These are phyloP conservation scores for Diphyllodes magnificus DNA, from an alignment of 2,113 vertebrate species.

Conservation along the genomic window DNA sequence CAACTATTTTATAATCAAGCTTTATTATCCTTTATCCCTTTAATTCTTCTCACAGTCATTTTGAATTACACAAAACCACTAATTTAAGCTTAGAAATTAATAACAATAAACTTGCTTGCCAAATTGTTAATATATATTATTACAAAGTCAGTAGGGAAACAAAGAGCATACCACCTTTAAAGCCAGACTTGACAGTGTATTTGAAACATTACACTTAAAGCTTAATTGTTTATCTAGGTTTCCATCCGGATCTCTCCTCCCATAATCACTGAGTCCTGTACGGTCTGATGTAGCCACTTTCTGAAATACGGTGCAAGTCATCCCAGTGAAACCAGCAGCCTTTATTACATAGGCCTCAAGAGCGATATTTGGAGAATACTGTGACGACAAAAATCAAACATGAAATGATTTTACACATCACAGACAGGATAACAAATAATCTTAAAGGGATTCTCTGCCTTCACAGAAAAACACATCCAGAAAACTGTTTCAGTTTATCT, in stretches of 20 bases:
- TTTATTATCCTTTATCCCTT: neutral
- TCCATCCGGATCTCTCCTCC: slow-evolving; percentile 77
- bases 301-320: slow-evolving; percentile 94
- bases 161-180: slow-evolving; percentile 78
- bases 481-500: neutral
- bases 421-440: neutral
- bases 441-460: neutral
- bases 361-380: slow-evolving; percentile 96
- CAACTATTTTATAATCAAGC: neutral
- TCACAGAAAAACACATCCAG: neutral
- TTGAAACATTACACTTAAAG: slow-evolving; percentile 95
- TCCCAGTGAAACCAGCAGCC: slow-evolving; percentile 86
- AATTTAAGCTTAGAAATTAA: neutral
- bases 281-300: slow-evolving; percentile 83
- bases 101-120: neutral
- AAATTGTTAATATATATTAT: neutral
- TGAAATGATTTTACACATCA: neutral
- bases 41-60: neutral
- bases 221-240: slow-evolving; percentile 89
- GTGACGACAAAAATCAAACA: slow-evolving; percentile 11
- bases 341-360: slow-evolving; percentile 91
- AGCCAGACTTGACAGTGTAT: slow-evolving; percentile 85
- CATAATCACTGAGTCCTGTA: slow-evolving; percentile 69
- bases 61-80: neutral
- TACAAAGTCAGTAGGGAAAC: neutral